Base-by-base conservation (phyloP, 2,113 vertebrate genomes). In the Galemys pyrenaicus region DNA sequence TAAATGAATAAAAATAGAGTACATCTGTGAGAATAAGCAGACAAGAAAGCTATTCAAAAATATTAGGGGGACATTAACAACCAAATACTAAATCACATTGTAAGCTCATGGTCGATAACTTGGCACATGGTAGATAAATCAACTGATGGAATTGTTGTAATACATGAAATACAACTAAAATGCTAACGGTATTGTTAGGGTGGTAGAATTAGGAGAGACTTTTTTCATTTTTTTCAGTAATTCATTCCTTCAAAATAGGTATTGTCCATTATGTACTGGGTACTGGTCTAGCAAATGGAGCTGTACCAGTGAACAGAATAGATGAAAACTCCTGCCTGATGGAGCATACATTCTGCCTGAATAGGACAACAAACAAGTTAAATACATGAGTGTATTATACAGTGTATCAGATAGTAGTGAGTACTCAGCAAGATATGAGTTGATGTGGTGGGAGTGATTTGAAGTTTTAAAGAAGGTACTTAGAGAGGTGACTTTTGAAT, bases 111-210 rank as follows among this genome's bases (percentile, higher is more conserved):
- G 39, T 56, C 6, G 54, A 56, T 89, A 28, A 84, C 46, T 35
- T 75, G 68, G 78, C 28, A 73, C 62, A 12, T 68, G 62, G 77
- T 49, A 91, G 44, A 86, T 22, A 95, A 74, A 93, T 82, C 82
- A 90, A 7, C 68, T 54, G 39, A 77, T 54, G 54, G 26, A 35
- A 41, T 44, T 56, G 20, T 58, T 83, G 37, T 78, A 77, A 77
- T 56, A 39, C 46, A 68, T 56, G 46, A 49, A 79, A 51, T n/a
- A 58, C 37, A 88, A 70, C 22, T n/a, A 71, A 88, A 70, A 84
- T 91, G 46, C 46, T 73, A 60, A 60, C 60, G 56, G 13, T 62
- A 16, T 89, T 68, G 19, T 80, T 74, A 92, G 58, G 67, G 41
- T 85, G 79, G 41, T 89, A 5, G 83, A 92, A 85, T 88, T 26